phyloP scores from a whole-genome alignment of 2,113 vertebrate species.

The Erythrolamprus reginae region DNA sequence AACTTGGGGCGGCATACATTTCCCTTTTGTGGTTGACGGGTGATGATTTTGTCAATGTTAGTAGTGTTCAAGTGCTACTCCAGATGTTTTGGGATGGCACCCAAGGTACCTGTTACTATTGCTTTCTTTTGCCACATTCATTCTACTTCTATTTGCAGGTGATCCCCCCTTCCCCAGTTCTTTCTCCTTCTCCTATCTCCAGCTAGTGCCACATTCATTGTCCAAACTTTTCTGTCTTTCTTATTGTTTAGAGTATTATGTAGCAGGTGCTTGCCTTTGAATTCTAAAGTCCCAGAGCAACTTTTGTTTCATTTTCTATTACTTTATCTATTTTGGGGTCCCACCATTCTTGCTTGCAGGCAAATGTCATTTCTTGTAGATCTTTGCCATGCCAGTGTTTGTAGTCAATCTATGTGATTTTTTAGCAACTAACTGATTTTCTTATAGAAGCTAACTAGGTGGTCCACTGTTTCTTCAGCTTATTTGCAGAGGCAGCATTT shows the following conservation, averaged over 20 bases:
- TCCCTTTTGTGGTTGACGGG: not conserved
- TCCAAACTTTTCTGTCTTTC: not conserved
- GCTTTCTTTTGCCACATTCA: not conserved
- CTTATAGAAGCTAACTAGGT: not conserved
- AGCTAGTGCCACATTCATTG: not conserved
- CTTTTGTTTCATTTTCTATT: not conserved
- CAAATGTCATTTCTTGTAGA: not conserved
- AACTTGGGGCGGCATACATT: no score
- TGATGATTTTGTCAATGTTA: not conserved
- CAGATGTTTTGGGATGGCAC: not conserved
- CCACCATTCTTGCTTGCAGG: not conserved
- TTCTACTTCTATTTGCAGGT: not conserved
- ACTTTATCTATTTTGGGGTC: not conserved
- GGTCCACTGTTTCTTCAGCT: not conserved
- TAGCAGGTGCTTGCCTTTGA: not conserved
- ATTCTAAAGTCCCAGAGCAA: not conserved
- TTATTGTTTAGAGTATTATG: not conserved
- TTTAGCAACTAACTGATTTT: not conserved
- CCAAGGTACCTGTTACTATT: not conserved
- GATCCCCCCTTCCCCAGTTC: fast-evolving
- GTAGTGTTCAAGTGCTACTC: not conserved
- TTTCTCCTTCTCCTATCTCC: not conserved
- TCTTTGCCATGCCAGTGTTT: not conserved
- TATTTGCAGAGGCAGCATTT: not conserved
- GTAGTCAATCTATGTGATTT: not conserved